These are phyloP conservation scores for Clistopyga incitator DNA, from an alignment of 2,888 invertebrate genomes.

Conservation along the genomic window DNA sequence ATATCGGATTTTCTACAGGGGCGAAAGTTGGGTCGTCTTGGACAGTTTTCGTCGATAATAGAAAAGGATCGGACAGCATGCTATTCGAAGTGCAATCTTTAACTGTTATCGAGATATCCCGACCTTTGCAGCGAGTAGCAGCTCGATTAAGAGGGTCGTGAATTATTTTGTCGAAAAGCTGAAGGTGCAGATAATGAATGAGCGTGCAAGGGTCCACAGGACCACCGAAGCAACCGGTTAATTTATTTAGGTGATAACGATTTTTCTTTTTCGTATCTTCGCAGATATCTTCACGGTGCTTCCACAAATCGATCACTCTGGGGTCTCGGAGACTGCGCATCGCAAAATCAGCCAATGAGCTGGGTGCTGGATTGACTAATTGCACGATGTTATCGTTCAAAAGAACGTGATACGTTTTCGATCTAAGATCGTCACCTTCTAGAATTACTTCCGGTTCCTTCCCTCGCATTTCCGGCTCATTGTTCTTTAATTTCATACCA, in stretches of 20 bases:
- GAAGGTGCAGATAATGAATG: constrained; percentile 66
- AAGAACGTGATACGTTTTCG: constrained; percentile 54
- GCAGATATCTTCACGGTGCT: neutral
- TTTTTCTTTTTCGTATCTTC: constrained; percentile 31
- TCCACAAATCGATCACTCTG: constrained; percentile 65
- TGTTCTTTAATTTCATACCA: constrained; percentile 43
- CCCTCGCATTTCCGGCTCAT: neutral
- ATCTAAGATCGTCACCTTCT: constrained; percentile 68
- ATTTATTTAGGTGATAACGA: constrained; percentile 40
- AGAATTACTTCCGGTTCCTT: constrained; percentile 70
- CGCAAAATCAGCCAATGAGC: constrained; percentile 50
- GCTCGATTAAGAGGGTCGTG: constrained; percentile 58
- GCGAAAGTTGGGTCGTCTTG: constrained; percentile 45
- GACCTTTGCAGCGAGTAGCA: constrained; percentile 46
- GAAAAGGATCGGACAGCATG: constrained; percentile 52
- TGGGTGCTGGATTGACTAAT: constrained; percentile 37
- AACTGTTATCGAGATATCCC: constrained; percentile 22
- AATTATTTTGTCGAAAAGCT: constrained; percentile 67
- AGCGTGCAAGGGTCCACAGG: constrained; percentile 39
- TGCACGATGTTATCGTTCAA: constrained; percentile 47
- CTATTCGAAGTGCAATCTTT: constrained; percentile 39
- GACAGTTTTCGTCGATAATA: constrained; percentile 43
- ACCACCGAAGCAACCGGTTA: constrained; percentile 57
- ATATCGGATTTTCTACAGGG: constrained; percentile 57
- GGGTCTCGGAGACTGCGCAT: constrained; percentile 63